A percentile compares a stretch with the other conserved stretches of the same genome.
phyloP scores from a whole-genome alignment of 2,113 vertebrate genomes.

The Colistium nudipinnis region DNA sequence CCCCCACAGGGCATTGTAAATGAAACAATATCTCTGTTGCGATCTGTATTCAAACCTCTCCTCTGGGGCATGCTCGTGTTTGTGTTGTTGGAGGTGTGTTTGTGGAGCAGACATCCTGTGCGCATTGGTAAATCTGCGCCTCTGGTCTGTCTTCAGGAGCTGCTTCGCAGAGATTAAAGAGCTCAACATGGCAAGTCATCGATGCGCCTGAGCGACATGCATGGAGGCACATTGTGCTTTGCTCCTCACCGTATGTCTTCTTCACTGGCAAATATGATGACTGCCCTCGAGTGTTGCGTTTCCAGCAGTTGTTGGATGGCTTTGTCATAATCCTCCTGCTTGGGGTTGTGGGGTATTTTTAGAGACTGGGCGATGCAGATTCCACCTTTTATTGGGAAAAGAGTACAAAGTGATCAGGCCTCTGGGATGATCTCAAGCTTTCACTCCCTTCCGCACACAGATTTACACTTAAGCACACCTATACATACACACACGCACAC shows the following conservation, averaged over 20 bases:
- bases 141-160: slow-evolving; percentile 60
- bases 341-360: slow-evolving; percentile 92
- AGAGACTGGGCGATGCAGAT: slow-evolving; percentile 96
- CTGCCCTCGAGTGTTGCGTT: slow-evolving; percentile 87
- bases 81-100: slow-evolving; percentile 68
- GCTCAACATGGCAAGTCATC: slow-evolving; percentile 46
- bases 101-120: slow-evolving; percentile 48
- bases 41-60: slow-evolving; percentile 51
- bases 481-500: slow-evolving; percentile 10
- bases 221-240: slow-evolving; percentile 29
- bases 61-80: slow-evolving; percentile 60
- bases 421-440: slow-evolving; percentile 43
- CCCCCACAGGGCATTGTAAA: slow-evolving; percentile 51
- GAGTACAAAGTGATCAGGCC: slow-evolving; percentile 59
- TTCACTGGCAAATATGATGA: slow-evolving; percentile 92
- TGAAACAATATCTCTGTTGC: slow-evolving; percentile 64
- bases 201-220: slow-evolving; percentile 20
- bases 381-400: slow-evolving; percentile 81
- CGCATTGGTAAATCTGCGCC: slow-evolving; percentile 56
- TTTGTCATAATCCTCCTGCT: slow-evolving; percentile 90
- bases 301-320: slow-evolving; percentile 92
- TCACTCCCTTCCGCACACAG: slow-evolving; percentile 18
- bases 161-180: slow-evolving; percentile 67
- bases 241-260: slow-evolving; percentile 90
- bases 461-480: not conserved